Conservation (phyloP, 2,888 invertebrate genomes). For the Calliopum simillimum region DNA sequence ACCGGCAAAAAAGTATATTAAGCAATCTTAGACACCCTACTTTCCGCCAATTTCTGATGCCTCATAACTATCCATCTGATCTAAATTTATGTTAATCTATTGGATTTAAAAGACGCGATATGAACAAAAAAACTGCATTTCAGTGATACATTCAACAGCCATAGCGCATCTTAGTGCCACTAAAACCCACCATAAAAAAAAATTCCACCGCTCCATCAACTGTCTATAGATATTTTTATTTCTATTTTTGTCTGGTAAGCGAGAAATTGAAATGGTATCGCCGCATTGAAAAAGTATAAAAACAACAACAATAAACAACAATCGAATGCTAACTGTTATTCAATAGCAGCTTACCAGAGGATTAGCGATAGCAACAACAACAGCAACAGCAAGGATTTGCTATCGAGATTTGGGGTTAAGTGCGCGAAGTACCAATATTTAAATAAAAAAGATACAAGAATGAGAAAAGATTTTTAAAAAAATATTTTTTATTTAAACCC, state of each 20-base stretch:
- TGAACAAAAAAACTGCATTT: no score
- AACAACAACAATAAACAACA: conserved; percentile 14
- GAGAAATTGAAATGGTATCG: conserved; percentile 26
- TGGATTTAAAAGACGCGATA: no score
- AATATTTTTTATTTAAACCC: not conserved
- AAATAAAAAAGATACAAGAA: not conserved
- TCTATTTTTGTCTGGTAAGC: conserved; percentile 28
- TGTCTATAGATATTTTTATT: not conserved
- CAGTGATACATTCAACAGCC: no score
- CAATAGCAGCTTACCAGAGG: conserved; percentile 32
- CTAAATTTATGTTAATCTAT: no score
- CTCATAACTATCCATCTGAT: no score
- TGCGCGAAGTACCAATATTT: conserved; percentile 1
- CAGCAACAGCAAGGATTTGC: conserved; percentile 12
- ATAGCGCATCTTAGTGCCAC: no score
- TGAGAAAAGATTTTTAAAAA: no score
- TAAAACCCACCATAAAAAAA: no score
- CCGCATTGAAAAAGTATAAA: conserved; percentile 3
- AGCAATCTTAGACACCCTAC: no score
- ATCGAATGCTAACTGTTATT: conserved; percentile 26
- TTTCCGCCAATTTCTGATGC: no score
- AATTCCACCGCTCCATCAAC: no score
- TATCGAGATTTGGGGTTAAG: conserved; percentile 31
- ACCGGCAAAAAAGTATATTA: no score
- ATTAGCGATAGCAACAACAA: conserved; percentile 25